Base-by-base conservation (phyloP, 2,113 vertebrate genomes). In the Paratilapia polleni region DNA sequence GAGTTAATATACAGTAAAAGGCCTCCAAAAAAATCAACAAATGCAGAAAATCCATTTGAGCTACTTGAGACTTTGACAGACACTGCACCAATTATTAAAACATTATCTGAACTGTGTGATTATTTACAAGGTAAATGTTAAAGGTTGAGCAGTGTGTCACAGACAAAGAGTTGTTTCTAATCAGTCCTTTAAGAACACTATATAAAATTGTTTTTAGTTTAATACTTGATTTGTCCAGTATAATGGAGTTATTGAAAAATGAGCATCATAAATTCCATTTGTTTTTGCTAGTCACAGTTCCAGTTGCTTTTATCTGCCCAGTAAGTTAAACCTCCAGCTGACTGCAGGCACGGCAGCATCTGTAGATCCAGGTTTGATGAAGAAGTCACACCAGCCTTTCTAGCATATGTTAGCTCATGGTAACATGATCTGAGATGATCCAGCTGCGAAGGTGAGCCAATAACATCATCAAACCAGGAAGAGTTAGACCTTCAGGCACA, bases 381-480 rank as follows among this genome's bases (percentile, higher is more conserved):
- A 77, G 28, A 68, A 68, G 49, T 74, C 68, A 59, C 47, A 15
- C n/a, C 17, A 38, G 22, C 49, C 38, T 43, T 17, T n/a, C 83
- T 15, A 70, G 49, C 79, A 58, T 85, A 11, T 78, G 24, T 74
- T 73, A 49, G 38, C 36, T 62, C 34, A 6, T 82, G 60, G 60
- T 57, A 20, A 74, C 61, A 75, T 6, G 26, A 80, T 78, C 26
- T 4, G 7, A 56, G 13, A 78, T 62, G 26, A 74, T 58, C 63
- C 66, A 52, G 74, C 41, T 57, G 54, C 62, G 76, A 14, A 64
- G 59, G 66, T 81, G 58, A 88, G 36, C 77, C 82, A 86, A 83
- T 74, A 86, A 81, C 77, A 83, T 47, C 43, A 11, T 62, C 58
- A 58, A 56, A 78, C 61, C 36, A 36, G 15, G 83, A 83, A 24